Conservation (phyloP, 1,140 invertebrate species). For the Microplitis mediator region DNA sequence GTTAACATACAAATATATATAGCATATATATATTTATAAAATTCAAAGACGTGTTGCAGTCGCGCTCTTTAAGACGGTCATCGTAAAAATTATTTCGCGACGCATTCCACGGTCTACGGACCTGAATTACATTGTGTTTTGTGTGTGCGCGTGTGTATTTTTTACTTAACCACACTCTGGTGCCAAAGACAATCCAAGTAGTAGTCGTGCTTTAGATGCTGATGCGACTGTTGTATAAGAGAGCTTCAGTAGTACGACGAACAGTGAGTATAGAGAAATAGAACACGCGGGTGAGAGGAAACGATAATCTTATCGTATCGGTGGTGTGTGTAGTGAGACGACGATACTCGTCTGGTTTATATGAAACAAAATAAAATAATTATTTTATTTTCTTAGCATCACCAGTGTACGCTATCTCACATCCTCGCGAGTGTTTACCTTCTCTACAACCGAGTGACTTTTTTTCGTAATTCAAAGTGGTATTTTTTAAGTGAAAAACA, state of each 20-base stretch:
- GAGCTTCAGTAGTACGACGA: not conserved
- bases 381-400: too few species aligned
- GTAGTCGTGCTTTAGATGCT: too few species aligned
- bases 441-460: too few species aligned
- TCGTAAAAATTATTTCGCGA: not conserved
- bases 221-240: not conserved
- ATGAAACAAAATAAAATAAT: too few species aligned
- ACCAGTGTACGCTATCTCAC: too few species aligned
- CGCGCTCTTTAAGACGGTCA: not conserved
- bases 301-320: slow-evolving; percentile 8
- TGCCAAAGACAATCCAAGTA: too few species aligned
- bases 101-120: not conserved
- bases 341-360: not conserved
- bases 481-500: not conserved
- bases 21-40: not conserved
- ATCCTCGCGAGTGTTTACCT: too few species aligned
- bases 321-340: not conserved
- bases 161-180: too few species aligned
- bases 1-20: too few species aligned
- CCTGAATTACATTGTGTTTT: too few species aligned
- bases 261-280: not conserved
- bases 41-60: not conserved
- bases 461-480: too few species aligned
- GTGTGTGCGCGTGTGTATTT: too few species aligned
- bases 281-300: slow-evolving; percentile 11